Base-by-base conservation (phyloP, 2,888 invertebrate species). In the Hirtodrosophila alboralis region DNA sequence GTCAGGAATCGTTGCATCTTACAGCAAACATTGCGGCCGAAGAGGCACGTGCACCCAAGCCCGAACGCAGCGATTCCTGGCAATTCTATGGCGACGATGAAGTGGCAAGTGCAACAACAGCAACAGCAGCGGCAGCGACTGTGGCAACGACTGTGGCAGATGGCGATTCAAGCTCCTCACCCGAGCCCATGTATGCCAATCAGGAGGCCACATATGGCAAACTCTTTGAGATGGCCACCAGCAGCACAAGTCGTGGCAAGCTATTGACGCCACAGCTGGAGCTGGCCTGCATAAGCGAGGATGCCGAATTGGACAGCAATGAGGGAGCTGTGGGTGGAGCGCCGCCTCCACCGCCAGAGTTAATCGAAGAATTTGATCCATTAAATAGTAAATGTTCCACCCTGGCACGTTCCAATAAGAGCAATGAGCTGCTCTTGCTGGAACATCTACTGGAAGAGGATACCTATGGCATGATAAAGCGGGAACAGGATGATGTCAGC, bases 361-460 rank as follows among this genome's bases (percentile, higher is more conserved):
- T 95, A n/a, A 93, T 95, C 41, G 92, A 93, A 87, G 94, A 95
- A 89, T 95, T 95, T 90, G 95, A 95, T 90, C 95, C 94, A 1
- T 89, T 93, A 16, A 83, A 67, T 13, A 77, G 66, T 59, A 89
- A 71, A 54, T 78, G 74, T 57, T 53, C 89, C 44, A 74, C 87
- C 41, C 60, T 90, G 63, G 62, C 87, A 56, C 68, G 69, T 4
- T 83, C 81, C 13, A 87, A 88, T 33, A 81, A 93, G 62, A 93
- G 93, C 62, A 94, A 94, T 88, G 93, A 94, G 83, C 84, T 94
- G 33, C 89, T 93, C 71, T 86, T 95, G 14, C 86, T 95, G 16
- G 94, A 95, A 86, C 93, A 94, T 43, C 91, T 95, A 45, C 89
- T 95, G 7, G 93, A 93, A 60, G 93, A 93, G 30, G 95, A 94